phyloP scores from a whole-genome alignment of 1,140 invertebrate genomes.

The Orius insidiosus region DNA sequence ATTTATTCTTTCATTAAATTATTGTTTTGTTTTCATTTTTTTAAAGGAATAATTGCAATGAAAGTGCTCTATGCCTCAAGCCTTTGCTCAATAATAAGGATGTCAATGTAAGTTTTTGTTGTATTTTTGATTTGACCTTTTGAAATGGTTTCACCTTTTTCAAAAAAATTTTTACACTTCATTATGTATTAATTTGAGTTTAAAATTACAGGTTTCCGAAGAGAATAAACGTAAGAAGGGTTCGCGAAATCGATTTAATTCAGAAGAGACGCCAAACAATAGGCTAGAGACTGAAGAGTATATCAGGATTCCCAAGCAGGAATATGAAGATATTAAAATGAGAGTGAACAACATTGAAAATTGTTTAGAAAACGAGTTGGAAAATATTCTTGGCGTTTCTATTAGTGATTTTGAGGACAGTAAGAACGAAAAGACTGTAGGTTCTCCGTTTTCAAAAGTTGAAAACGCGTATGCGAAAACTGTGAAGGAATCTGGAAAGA shows the following conservation, averaged over 20 bases:
- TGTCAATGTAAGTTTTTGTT: too few species aligned
- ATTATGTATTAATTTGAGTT: too few species aligned
- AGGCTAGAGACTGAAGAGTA: conserved; percentile 36
- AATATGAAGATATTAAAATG: conserved; percentile 56
- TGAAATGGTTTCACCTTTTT: too few species aligned
- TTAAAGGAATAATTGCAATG: too few species aligned
- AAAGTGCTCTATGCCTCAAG: too few species aligned
- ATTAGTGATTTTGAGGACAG: conserved; percentile 11
- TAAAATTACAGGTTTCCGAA: too few species aligned
- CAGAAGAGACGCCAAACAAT: not conserved
- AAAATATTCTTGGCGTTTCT: conserved; percentile 24
- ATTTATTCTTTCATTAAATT: too few species aligned
- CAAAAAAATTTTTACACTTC: too few species aligned
- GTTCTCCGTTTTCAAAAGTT: conserved; percentile 27
- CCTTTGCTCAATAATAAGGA: too few species aligned
- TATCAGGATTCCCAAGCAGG: conserved; percentile 46
- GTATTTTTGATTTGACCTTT: too few species aligned
- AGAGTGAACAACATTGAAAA: conserved; percentile 50
- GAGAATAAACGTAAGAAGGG: too few species aligned
- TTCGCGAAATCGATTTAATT: not conserved
- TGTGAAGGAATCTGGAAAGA: conserved; percentile 40
- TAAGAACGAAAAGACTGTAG: not conserved
- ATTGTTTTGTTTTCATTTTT: too few species aligned
- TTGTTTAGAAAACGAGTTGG: conserved; percentile 46
- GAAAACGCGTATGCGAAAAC: conserved; percentile 54